Evolutionary conservation across 2,888 invertebrate genomes (phyloP).

Genomic region (Luffia ferchaultella): DNA sequence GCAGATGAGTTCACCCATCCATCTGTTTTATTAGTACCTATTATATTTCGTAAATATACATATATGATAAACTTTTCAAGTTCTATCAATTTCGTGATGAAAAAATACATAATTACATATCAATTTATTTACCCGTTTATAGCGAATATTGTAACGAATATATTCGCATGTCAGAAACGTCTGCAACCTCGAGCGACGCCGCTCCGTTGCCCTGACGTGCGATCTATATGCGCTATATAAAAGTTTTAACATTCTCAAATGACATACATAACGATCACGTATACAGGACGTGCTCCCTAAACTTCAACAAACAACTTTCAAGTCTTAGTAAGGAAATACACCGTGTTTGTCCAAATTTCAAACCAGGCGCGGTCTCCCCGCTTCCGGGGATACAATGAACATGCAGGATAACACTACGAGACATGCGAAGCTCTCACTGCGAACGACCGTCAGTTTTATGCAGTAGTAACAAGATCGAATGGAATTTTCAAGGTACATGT

Average conservation of each 20-base stretch:
- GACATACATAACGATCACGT: neutral
- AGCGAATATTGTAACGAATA: neutral
- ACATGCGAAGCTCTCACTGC: neutral
- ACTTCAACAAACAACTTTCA: slow-evolving; percentile 52
- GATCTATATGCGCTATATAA: slow-evolving; percentile 9
- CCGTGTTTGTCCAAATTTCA: slow-evolving; percentile 22
- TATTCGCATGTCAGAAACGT: no score
- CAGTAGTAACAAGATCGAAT: no score
- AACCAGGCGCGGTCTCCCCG: neutral
- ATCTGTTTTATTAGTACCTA: neutral
- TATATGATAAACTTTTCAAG: neutral
- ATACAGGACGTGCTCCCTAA: slow-evolving; percentile 23
- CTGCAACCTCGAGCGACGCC: no score
- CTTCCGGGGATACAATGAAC: neutral
- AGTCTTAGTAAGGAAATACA: slow-evolving; percentile 40
- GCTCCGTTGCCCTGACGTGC: no score
- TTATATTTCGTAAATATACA: neutral
- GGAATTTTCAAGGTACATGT: no score
- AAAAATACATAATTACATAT: neutral
- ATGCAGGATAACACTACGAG: neutral
- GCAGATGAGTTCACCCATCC: neutral
- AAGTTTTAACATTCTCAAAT: slow-evolving; percentile 5
- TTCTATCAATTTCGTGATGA: neutral
- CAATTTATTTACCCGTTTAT: no score
- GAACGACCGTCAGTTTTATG: no score